A percentile compares a stretch with the other conserved stretches of the same genome.
phyloP scores from a whole-genome alignment of 2,113 vertebrate genomes.

The Chloroceryle aenea region DNA sequence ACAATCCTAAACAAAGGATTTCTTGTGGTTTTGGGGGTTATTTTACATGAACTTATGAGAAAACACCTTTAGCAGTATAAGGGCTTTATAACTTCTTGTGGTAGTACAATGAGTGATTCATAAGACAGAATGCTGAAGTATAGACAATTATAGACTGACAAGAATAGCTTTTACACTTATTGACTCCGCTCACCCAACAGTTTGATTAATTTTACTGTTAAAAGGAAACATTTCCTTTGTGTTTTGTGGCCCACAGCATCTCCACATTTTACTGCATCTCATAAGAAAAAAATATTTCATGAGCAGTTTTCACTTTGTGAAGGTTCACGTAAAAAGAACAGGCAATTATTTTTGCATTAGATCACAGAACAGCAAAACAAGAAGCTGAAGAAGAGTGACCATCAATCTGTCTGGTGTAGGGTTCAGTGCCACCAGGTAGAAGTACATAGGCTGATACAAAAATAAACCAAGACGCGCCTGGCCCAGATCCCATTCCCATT shows the following conservation, averaged over 20 bases:
- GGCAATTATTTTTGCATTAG: background rate
- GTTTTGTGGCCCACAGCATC: background rate
- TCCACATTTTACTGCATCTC: background rate
- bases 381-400: background rate
- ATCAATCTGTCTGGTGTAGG: background rate
- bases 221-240: background rate
- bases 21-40: background rate
- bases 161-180: background rate
- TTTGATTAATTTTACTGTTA: background rate
- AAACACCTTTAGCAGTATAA: background rate
- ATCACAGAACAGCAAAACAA: background rate
- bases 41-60: background rate
- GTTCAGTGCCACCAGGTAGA: background rate
- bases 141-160: background rate
- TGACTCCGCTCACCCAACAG: rapidly evolving
- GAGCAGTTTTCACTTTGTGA: background rate
- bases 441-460: background rate
- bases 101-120: background rate
- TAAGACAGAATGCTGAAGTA: background rate
- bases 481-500: background rate
- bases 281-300: background rate
- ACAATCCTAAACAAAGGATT: background rate
- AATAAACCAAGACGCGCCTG: background rate
- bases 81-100: background rate
- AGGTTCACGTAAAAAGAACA: background rate